Base-by-base conservation (phyloP, 2,888 invertebrate species). In the Amblyjoppa fuscipennis region DNA sequence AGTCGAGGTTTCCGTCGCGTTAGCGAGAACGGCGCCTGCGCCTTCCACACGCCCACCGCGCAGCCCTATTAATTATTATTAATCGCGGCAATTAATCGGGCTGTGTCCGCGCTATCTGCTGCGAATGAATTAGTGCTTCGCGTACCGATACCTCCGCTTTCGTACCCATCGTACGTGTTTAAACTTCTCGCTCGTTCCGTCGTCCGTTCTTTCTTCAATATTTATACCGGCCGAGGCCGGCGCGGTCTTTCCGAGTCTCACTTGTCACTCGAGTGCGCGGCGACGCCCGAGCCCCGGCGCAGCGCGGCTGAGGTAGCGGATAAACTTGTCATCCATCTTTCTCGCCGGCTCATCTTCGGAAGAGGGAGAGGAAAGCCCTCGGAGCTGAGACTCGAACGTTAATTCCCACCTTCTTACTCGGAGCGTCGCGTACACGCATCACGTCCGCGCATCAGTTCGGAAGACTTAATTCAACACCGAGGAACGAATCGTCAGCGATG, bases 51-150 rank as follows among this genome's bases (percentile, higher is more conserved):
- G 88, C 89, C 88, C 84, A 87, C 84, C 73, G 66, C 74, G 80
- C 25, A 84, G 69, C 88, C 87, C 90, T 91, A 92, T 92, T 91
- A 92, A 93, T 92, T 92, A 92, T 90, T 89, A 90, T 91, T 92
- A 91, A 92, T 93, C 92, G 90, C 82, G 83, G 89, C 90, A 90
- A 91, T 92, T 92, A 92, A 92, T 92, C 92, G 90, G 79, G 64
- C 81, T 1, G 85, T 86, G 88, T 89, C 85, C 85, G 87, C 87
- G 75, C 84, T 88, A 89, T 84, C 88, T 4, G 86, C 89, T 88
- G 74, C 68, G 85, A 88, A 87, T 89, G 87, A 89, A 88, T 90
- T 89, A 89, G 87, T 89, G 83, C 88, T 79, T 86, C 70, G 64
- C 28, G 69, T 49, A 49, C 75, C 51, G 78, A 75, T 56, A 75